Evolutionary conservation across 2,797 vertebrate species (phyloP).

Genomic region (Lophotriccus pileatus): DNA sequence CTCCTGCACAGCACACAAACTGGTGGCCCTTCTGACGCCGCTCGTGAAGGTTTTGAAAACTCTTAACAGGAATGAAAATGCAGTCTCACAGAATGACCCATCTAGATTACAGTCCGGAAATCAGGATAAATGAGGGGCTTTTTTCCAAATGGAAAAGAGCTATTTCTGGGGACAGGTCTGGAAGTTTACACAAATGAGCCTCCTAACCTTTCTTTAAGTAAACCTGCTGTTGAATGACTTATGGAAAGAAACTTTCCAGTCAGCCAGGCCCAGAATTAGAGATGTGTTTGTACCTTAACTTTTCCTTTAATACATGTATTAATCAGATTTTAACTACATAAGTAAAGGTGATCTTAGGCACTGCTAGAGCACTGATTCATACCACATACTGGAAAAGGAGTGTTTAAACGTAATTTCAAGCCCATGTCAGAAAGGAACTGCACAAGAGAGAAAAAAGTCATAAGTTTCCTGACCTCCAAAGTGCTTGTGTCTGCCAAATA

Average conservation of each 20-base stretch:
- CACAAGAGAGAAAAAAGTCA: not conserved
- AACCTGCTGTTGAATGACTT: not conserved
- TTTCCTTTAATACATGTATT: not conserved
- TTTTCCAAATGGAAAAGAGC: not conserved
- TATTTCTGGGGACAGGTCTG: not conserved
- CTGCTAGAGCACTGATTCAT: not conserved
- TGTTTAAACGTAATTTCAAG: not conserved
- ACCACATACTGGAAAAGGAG: not conserved
- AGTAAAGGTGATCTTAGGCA: not conserved
- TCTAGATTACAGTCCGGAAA: not conserved
- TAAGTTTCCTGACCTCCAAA: not conserved
- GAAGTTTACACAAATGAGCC: conserved; percentile 21
- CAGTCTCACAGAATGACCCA: not conserved
- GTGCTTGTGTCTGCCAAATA: conserved; percentile 34
- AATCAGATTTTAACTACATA: conserved; percentile 4
- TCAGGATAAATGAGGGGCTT: not conserved
- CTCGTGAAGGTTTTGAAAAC: not conserved
- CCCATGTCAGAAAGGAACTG: not conserved
- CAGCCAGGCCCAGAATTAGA: not conserved
- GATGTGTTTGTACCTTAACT: not conserved
- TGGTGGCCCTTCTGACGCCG: not conserved
- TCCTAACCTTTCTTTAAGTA: not conserved
- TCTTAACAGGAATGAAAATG: not conserved
- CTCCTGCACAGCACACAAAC: not conserved
- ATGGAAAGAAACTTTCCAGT: conserved; percentile 9